Base-by-base conservation (phyloP, 2,888 invertebrate species). In the Eristalinus sepulchralis region DNA sequence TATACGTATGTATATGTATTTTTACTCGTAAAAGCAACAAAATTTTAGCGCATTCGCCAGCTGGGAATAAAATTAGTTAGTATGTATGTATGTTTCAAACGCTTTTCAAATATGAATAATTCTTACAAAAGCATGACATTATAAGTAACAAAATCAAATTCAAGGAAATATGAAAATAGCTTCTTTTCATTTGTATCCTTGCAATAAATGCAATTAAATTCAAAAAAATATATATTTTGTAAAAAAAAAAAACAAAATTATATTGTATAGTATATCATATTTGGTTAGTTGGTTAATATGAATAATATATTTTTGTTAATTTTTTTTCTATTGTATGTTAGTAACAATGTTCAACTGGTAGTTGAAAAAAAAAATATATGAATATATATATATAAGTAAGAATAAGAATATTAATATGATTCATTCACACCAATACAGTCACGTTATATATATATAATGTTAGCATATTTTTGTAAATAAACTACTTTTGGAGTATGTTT, bases 101-200 rank as follows among this genome's bases (percentile, higher is more conserved):
- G 73, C 63, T 83, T 83, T 62, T 62, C 57, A 59, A 34, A 72
- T 64, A 76, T 64, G 62, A 59, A 60, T 57, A 59, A 60, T 57
- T 76, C 57, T 73, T 55, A 62, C 68, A 85, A 85, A 81, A 82
- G 85, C 85, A 85, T 73, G 77, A 85, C 85, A 85, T 24, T 75
- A 66, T 70, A 66, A 78, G 47, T 47, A 78, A 67, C 71, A 33
- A 63, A 70, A 27, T 39, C 62, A 79, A 68, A 22, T 24, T 24
- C 17, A 72, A 71, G 31, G 39, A 47, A 47, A 27, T 27, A 72
- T 34, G 11, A 66, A 27, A 64, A 80, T 34, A 79, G 53, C 68
- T 59, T 60, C 63, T 66, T 55, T 63, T 47, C 17, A 17, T n/a
- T 17, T 47, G 70, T 68, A 73, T 66, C 22, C 62, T 60, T 33